Conservation (phyloP, 1,140 invertebrate species). For the Branchinecta lindahli region DNA sequence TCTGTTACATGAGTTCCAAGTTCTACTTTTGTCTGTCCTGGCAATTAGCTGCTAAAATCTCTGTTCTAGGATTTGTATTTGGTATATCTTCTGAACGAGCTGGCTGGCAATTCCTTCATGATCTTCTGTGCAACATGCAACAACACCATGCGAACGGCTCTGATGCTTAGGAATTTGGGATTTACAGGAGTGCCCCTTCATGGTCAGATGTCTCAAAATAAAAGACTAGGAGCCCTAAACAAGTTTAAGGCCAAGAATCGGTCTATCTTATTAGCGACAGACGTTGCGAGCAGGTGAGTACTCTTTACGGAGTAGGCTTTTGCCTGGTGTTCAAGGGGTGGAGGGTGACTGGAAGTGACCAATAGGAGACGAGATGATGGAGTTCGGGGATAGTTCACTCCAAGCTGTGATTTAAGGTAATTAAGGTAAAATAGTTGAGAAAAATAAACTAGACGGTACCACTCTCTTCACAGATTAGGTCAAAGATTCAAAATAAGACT, state of each 20-base stretch:
- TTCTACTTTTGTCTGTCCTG: too few species aligned
- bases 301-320: background rate
- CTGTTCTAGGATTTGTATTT: conserved; percentile 75
- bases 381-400: too few species aligned
- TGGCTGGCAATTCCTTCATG: conserved; percentile 92
- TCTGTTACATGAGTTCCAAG: too few species aligned
- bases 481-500: too few species aligned
- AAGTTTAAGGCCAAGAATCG: conserved; percentile 81
- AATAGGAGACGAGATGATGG: too few species aligned
- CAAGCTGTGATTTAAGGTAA: too few species aligned
- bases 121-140: conserved; percentile 92
- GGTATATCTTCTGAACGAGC: conserved; percentile 87
- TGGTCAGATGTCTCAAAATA: conserved; percentile 93
- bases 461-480: too few species aligned
- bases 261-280: conserved; percentile 84
- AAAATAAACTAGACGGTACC: too few species aligned
- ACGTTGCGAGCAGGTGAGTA: conserved; percentile 80
- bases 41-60: conserved; percentile 14
- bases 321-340: too few species aligned
- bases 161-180: conserved; percentile 73
- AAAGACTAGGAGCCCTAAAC: conserved; percentile 71
- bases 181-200: conserved; percentile 86
- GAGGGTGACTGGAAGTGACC: too few species aligned
- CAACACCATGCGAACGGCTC: conserved; percentile 68
- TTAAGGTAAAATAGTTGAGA: too few species aligned